These are phyloP conservation scores for Misgurnus anguillicaudatus DNA, from an alignment of 2,113 vertebrate species.

Conservation along the genomic window DNA sequence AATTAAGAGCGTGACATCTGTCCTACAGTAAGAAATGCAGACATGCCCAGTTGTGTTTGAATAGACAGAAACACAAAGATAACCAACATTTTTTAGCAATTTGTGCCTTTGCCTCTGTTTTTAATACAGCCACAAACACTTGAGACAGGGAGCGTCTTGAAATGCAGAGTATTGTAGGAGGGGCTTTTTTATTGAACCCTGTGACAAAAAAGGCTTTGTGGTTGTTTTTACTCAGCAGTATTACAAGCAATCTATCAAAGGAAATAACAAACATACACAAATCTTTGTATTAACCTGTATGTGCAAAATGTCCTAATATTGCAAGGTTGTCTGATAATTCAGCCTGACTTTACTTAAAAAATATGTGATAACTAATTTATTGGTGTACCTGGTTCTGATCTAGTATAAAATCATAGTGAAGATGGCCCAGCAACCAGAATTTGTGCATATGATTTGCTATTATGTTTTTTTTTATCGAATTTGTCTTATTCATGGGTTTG, in stretches of 20 bases:
- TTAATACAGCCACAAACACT: slow-evolving; percentile 36
- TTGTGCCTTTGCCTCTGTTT: slow-evolving; percentile 29
- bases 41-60: slow-evolving; percentile 56
- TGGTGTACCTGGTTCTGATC: background rate
- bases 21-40: slow-evolving; percentile 66
- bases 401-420: too few species aligned
- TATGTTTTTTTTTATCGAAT: too few species aligned
- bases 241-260: background rate
- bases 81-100: slow-evolving; percentile 44
- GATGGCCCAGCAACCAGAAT: too few species aligned
- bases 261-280: background rate
- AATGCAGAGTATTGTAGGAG: background rate
- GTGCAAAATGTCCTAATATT: too few species aligned
- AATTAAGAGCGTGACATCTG: slow-evolving; percentile 81
- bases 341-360: background rate
- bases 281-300: background rate
- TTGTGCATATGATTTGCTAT: too few species aligned
- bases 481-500: too few species aligned
- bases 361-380: background rate
- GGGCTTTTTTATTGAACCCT: slow-evolving; percentile 10
- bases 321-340: background rate
- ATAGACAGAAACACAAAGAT: slow-evolving; percentile 65
- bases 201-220: background rate
- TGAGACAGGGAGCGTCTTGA: background rate
- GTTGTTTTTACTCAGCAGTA: background rate